phyloP scores from a whole-genome alignment of 2,113 vertebrate species.

The Tringa solitaria region DNA sequence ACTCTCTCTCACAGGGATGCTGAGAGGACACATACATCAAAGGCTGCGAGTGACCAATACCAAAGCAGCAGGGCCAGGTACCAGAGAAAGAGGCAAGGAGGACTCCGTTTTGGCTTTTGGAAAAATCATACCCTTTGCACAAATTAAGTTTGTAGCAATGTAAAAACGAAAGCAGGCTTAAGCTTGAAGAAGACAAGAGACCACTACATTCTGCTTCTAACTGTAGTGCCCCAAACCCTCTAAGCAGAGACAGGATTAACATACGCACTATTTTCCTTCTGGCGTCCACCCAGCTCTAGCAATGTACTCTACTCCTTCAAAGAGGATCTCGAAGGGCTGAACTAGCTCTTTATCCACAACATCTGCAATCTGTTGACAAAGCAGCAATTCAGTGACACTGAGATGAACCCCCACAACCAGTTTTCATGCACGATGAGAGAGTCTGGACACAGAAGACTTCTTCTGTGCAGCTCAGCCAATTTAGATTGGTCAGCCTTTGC shows the following conservation, averaged over 20 bases:
- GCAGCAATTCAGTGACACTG: constrained; percentile 59
- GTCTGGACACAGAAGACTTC: background rate
- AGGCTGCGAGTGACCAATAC: constrained; percentile 28
- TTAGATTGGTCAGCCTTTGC: background rate
- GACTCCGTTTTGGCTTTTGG: background rate
- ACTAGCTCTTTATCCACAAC: constrained; percentile 82
- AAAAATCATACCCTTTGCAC: constrained; percentile 1
- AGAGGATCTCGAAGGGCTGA: constrained; percentile 83
- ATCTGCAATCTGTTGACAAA: constrained; percentile 77
- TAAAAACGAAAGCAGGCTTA: constrained; percentile 47
- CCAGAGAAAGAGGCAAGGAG: constrained; percentile 29
- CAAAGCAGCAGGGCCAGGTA: constrained; percentile 14
- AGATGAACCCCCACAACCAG: constrained; percentile 52
- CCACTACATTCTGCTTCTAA: constrained; percentile 22
- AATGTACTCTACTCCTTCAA: constrained; percentile 84
- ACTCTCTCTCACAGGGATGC: constrained; percentile 51
- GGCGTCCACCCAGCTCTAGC: constrained; percentile 85
- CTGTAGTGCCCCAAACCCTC: background rate
- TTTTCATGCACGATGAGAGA: constrained; percentile 37
- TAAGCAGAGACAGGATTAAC: constrained; percentile 64
- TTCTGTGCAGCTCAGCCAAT: background rate
- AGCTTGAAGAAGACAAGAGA: constrained; percentile 27
- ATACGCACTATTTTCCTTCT: constrained; percentile 86
- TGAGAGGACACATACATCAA: constrained; percentile 47
- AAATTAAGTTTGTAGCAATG: background rate